Evolutionary conservation across 2,888 invertebrate genomes (phyloP).

Genomic region (Dascillus cervinus): DNA sequence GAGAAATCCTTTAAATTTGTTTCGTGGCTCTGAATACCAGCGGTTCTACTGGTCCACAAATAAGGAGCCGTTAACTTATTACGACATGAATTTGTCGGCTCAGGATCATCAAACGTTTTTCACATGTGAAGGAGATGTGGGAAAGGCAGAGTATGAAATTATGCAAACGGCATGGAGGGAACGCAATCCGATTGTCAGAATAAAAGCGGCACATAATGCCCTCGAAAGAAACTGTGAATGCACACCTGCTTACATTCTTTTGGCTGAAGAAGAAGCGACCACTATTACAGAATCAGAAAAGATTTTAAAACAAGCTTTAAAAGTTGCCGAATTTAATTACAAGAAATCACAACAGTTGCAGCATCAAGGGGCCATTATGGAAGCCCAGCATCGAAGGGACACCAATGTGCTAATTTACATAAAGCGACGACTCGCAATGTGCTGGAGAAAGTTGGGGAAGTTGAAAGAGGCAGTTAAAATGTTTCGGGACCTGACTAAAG

Average conservation of each 20-base stretch:
- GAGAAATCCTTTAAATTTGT: slow-evolving; percentile 92
- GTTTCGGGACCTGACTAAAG: slow-evolving; percentile 94
- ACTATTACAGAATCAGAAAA: slow-evolving; percentile 85
- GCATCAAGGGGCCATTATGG: slow-evolving; percentile 66
- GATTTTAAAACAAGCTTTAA: slow-evolving; percentile 72
- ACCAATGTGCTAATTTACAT: slow-evolving; percentile 92
- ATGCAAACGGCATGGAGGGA: slow-evolving; percentile 98
- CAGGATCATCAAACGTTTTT: slow-evolving; percentile 98
- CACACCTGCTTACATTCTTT: slow-evolving; percentile 87
- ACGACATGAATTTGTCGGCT: slow-evolving; percentile 98
- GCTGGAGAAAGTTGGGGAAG: slow-evolving; percentile 87
- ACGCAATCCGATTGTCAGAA: slow-evolving; percentile 81
- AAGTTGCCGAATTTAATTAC: slow-evolving; percentile 44
- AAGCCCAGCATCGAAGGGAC: slow-evolving; percentile 77
- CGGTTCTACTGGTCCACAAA: slow-evolving; percentile 87
- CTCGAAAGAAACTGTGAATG: slow-evolving; percentile 84
- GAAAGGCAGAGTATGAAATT: slow-evolving; percentile 83
- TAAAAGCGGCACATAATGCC: slow-evolving; percentile 86
- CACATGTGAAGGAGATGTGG: slow-evolving; percentile 82
- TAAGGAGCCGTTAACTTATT: slow-evolving; percentile 93
- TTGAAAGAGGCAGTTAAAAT: slow-evolving; percentile 93
- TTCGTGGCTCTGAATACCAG: slow-evolving; percentile 94
- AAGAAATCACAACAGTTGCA: slow-evolving; percentile 72
- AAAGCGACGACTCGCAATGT: slow-evolving; percentile 93
- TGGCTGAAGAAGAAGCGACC: slow-evolving; percentile 95